These are phyloP conservation scores for Drosophila sp. DNA, from an alignment of 1,140 invertebrate species.

Conservation along the genomic window DNA sequence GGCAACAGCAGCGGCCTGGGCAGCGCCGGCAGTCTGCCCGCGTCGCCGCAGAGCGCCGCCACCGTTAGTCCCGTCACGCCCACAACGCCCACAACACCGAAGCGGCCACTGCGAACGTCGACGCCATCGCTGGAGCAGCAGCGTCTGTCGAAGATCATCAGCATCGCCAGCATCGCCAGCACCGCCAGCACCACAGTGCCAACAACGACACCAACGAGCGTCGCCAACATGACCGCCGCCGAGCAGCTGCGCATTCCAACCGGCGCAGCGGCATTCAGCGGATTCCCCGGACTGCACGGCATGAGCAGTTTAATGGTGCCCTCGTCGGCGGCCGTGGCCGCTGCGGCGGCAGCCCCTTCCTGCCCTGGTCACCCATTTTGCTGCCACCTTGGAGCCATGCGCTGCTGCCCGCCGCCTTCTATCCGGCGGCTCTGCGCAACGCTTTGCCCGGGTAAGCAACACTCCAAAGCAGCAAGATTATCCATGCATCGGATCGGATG, in stretches of 20 bases:
- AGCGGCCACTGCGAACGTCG: constrained; percentile 69
- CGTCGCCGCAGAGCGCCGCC: constrained; percentile 71
- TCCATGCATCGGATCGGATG: background rate
- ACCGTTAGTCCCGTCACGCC: constrained; percentile 58
- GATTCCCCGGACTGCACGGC: constrained; percentile 73
- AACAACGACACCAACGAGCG: constrained; percentile 58
- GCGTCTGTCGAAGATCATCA: constrained; percentile 43
- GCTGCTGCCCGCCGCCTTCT: constrained; percentile 85
- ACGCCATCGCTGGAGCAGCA: constrained; percentile 61
- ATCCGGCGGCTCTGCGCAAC: constrained; percentile 86
- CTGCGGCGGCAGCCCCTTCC: constrained; percentile 85
- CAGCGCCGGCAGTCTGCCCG: constrained; percentile 67
- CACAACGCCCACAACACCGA: constrained; percentile 63
- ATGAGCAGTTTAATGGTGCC: constrained; percentile 85
- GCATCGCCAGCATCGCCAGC: constrained; percentile 72
- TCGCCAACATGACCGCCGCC: constrained; percentile 44
- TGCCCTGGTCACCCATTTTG: constrained; percentile 86
- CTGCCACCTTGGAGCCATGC: constrained; percentile 86
- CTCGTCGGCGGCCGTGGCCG: constrained; percentile 84
- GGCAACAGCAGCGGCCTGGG: constrained; percentile 64
- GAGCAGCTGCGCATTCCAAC: constrained; percentile 78
- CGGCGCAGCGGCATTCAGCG: constrained; percentile 77
- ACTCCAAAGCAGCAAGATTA: background rate
- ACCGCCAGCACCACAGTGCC: constrained; percentile 75
- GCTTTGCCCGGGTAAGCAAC: constrained; percentile 86